Evolutionary conservation across 2,797 vertebrate genomes (phyloP).

Genomic region (Austrolebias charrua): DNA sequence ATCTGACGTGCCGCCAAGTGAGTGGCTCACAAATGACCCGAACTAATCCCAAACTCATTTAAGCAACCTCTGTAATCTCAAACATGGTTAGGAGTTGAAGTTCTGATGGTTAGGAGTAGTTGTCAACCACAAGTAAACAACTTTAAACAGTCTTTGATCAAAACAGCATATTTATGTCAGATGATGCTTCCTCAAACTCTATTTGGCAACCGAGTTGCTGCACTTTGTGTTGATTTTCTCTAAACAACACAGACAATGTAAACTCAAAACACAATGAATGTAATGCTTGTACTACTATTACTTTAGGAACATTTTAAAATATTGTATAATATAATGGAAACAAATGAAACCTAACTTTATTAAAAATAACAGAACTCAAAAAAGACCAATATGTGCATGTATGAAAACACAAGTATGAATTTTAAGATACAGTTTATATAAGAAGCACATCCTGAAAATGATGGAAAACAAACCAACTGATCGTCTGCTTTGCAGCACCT

Average conservation of each 20-base stretch:
- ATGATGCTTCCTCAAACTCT: background rate
- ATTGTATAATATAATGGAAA: too few species aligned
- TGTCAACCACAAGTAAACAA: background rate
- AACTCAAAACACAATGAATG: background rate
- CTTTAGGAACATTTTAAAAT: too few species aligned
- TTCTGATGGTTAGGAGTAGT: background rate
- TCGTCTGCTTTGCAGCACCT: too few species aligned
- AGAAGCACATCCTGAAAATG: too few species aligned
- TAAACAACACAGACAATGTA: background rate
- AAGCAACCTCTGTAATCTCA: background rate
- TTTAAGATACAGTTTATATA: too few species aligned
- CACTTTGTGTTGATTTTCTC: background rate
- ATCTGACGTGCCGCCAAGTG: conserved; percentile 1
- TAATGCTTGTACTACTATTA: too few species aligned
- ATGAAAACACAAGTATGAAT: too few species aligned
- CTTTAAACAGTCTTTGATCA: background rate
- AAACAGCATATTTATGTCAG: background rate
- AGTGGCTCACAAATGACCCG: background rate
- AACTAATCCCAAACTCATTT: background rate
- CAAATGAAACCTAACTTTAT: too few species aligned
- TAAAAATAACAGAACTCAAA: too few species aligned
- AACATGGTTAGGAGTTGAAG: conserved; percentile 1
- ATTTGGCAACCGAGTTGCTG: background rate
- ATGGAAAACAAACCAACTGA: too few species aligned
- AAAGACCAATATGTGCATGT: too few species aligned